Evolutionary conservation across 2,797 vertebrate genomes (phyloP).

Genomic region (Sparidentex hasta): DNA sequence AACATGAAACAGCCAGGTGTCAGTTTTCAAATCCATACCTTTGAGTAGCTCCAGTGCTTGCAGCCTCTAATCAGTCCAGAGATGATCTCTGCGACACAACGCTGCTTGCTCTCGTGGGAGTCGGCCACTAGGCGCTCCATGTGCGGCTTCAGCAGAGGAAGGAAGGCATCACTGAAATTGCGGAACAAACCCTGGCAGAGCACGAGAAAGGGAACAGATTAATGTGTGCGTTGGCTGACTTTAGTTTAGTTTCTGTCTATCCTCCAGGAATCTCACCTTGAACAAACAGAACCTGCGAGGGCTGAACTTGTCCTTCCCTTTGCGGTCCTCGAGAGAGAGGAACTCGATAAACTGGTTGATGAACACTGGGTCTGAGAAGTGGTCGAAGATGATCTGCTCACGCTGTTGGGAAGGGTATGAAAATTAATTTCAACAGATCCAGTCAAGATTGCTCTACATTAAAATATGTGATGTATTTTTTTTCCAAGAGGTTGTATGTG

Average conservation of each 20-base stretch:
- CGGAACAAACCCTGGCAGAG: conserved; percentile 92
- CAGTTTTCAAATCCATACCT: conserved; percentile 62
- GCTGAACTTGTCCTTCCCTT: conserved; percentile 99
- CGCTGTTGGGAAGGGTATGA: conserved; percentile 81
- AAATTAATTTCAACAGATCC: background rate
- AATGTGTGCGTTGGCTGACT: background rate
- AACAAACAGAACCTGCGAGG: conserved; percentile 98
- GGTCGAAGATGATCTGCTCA: conserved; percentile 96
- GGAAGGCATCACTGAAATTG: conserved; percentile 93
- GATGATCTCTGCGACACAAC: conserved; percentile 96
- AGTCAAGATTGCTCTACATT: background rate
- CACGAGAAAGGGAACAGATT: background rate
- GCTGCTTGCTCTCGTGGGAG: conserved; percentile 95
- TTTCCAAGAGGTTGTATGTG: background rate
- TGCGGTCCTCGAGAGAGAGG: conserved; percentile 97
- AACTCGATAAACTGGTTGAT: conserved; percentile 96
- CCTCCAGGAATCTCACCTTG: conserved; percentile 88
- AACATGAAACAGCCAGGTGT: no score
- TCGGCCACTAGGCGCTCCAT: conserved; percentile 93
- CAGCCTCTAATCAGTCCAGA: conserved; percentile 96
- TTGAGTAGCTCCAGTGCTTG: conserved; percentile 91
- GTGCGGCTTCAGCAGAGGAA: conserved; percentile 92
- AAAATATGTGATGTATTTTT: background rate
- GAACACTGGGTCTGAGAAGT: conserved; percentile 95
- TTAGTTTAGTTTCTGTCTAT: background rate